Evolutionary conservation across 2,113 vertebrate genomes (phyloP), one percentile per base, ranked within the genome.

Genomic region (Eubucco bourcierii): DNA sequence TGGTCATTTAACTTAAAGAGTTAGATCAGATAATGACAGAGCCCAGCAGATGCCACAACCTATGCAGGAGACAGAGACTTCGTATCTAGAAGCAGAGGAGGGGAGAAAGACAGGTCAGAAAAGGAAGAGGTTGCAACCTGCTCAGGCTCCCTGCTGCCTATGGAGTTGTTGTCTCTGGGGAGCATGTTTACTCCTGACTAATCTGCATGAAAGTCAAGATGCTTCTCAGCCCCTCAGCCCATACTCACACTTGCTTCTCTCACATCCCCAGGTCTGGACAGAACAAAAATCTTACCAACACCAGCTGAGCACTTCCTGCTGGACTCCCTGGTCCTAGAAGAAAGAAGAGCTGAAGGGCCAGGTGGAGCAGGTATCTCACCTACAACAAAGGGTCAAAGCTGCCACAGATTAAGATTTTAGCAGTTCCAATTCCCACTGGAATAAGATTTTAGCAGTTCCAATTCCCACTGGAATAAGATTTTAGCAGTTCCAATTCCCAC

Each of bases 171-270:
- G 18, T 65, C 63, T 83, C 4, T 46, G 34, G 7, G 37, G 21
- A 74, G 5, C 28, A 24, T 1, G 1, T 24, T 75, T 18, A 70
- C 7, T 75, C n/a, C 21, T 0, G 1, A 25, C 31, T 66, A 34
- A 41, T 34, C 25, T 79, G 44, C 11, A 29, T 75, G 68, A 60
- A 65, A 70, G 13, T 1, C 13, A 8, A 55, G 23, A 37, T 84
- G 56, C 46, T 79, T 59, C 46, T 59, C 29, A 65, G 37, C 55
- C 60, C 25, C 37, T 70, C n/a, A 65, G n/a, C 47, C 47, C 47
- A 10, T 47, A 21, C 12, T 58, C 65, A 53, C 16, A 52, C 10
- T 7, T 20, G 39, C 7, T 84, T 2, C 46, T 2, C 46, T 90
- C 10, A 10, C 7, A 4, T 28, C 34, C 46, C 67, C 8, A 6